Evolutionary conservation across 2,113 vertebrate genomes (phyloP), one percentile per base, ranked within the genome.

Genomic region (Sorex fumeus): DNA sequence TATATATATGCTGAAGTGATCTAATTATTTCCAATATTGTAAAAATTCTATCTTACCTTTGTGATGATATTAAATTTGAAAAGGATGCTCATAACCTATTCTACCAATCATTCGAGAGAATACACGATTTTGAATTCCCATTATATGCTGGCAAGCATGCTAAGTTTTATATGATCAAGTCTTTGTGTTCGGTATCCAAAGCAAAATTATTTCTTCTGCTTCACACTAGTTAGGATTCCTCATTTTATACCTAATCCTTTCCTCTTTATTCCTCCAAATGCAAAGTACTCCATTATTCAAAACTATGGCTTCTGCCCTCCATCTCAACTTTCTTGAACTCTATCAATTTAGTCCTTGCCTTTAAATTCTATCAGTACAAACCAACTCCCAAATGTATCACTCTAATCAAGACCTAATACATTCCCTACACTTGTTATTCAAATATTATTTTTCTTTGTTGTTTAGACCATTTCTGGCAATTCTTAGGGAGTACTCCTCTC

Each of bases 21-120:
- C 57, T 34, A 70, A 66, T 62, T 74, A 30, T 76, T 90, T 64
- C 18, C 34, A 64, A 64, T 77, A 47, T 30, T 74, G 8, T 89
- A 47, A 71, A 21, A 28, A 84, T 87, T 84, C n/a, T 21, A 34
- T 62, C 16, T 92, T 30, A 69, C 30, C 91, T 83, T 45, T 32
- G 30, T 36, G 66, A 50, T 6, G 53, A 28, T 21, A 69, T 30
- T 62, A 18, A 67, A 78, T 40, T 28, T 47, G 16, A 62, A 15
- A 43, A 78, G 9, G 9, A 30, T 34, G 21, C 8, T 77, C 10
- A 40, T 9, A 40, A 67, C 19, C 23, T 32, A 2, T 12, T 27
- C 16, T 19, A 45, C 16, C 21, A 27, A 28, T 0, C 11, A 72
- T 91, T 91, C 28, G 45, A 78, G 23, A 81, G 23, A n/a, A 30